These are phyloP conservation scores for Shinisaurus crocodilurus DNA, from an alignment of 2,113 vertebrate species.

Conservation along the genomic window DNA sequence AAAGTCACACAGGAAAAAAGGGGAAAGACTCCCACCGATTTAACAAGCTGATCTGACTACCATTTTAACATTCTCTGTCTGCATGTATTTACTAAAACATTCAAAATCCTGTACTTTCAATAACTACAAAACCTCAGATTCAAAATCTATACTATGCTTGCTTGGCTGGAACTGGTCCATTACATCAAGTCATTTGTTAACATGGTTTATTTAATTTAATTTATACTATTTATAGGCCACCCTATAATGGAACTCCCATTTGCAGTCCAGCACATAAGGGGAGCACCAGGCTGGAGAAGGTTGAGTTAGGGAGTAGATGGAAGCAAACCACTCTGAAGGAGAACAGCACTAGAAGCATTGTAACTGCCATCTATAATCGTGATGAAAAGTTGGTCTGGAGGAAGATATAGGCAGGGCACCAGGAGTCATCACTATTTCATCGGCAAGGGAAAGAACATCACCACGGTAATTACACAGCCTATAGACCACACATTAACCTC, in stretches of 20 bases:
- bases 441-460: too few species aligned
- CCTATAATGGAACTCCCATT: too few species aligned
- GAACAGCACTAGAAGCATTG: constrained; percentile 31
- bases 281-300: too few species aligned
- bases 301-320: not conserved
- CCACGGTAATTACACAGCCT: too few species aligned
- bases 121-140: constrained; percentile 70
- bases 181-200: constrained; percentile 51
- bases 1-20: constrained; percentile 77
- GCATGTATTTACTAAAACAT: constrained; percentile 78
- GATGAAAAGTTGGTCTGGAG: too few species aligned
- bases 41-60: constrained; percentile 84
- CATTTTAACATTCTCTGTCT: constrained; percentile 82
- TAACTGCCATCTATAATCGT: constrained; percentile 65
- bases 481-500: too few species aligned
- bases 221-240: too few species aligned
- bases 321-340: constrained; percentile 36
- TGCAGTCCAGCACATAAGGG: too few species aligned
- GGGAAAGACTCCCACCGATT: constrained; percentile 82
- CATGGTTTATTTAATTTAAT: not conserved
- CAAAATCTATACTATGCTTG: constrained; percentile 72
- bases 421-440: too few species aligned
- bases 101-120: constrained; percentile 62
- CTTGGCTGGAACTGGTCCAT: constrained; percentile 55
- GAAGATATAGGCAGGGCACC: too few species aligned